Percentiles rank a stretch among this genome's conserved stretches.
Evolutionary conservation across 2,797 vertebrate species (phyloP).

Genomic region (Anomalospiza imberbis): DNA sequence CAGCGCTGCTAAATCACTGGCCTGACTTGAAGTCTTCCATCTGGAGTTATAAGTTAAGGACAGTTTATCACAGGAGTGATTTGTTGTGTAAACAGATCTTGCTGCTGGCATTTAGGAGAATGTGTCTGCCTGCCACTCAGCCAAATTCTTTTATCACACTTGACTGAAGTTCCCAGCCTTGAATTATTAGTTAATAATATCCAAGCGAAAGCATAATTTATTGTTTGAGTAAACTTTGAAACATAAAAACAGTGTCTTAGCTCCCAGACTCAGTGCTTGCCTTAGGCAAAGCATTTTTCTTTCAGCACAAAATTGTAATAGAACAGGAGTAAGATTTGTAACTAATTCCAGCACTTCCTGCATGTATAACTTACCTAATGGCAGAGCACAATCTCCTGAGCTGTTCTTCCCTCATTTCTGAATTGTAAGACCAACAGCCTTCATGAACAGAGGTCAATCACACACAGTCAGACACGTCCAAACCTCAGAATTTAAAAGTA

Average conservation of each 20-base stretch:
- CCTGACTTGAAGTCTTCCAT: constrained; percentile 6
- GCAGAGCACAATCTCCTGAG: not conserved
- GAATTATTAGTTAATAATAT: constrained; percentile 51
- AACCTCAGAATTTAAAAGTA: not conserved
- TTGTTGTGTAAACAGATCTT: not conserved
- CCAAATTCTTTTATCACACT: constrained; percentile 2
- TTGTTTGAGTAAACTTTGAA: constrained; percentile 31
- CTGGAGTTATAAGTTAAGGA: constrained; percentile 17
- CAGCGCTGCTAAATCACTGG: not conserved
- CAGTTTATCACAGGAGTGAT: constrained; percentile 8
- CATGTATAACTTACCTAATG: not conserved
- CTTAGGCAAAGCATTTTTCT: not conserved
- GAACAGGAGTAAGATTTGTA: not conserved
- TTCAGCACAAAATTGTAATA: not conserved
- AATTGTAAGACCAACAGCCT: not conserved
- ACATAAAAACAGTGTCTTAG: not conserved
- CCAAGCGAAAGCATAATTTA: constrained; percentile 10
- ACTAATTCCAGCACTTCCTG: not conserved
- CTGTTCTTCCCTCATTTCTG: not conserved
- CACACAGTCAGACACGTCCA: not conserved
- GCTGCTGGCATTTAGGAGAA: constrained; percentile 11
- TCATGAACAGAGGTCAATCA: not conserved
- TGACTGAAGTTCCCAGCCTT: constrained; percentile 35
- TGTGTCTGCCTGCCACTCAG: not conserved
- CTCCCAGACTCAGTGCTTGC: not conserved